Conservation (phyloP, 2,888 invertebrate genomes). For the Acanthoscelides obtectus region DNA sequence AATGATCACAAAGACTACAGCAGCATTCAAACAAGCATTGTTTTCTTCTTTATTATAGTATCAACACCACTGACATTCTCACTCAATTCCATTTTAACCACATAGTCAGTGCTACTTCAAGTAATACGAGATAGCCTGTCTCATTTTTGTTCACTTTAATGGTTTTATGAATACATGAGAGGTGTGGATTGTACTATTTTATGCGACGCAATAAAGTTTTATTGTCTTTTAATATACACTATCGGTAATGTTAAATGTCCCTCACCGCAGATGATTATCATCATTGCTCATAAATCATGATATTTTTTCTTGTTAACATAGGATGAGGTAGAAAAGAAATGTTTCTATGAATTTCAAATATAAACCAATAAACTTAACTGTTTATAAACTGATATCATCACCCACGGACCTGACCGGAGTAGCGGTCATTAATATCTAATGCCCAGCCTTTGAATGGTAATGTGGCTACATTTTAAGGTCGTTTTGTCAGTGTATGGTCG, state of each 20-base stretch:
- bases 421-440: background rate
- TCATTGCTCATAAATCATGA: background rate
- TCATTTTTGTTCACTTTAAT: too few relatives aligned
- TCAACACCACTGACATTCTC: too few relatives aligned
- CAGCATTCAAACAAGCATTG: too few relatives aligned
- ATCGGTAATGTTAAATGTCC: background rate
- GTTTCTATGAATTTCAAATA: background rate
- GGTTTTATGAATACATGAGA: background rate
- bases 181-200: background rate
- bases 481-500: background rate
- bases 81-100: too few relatives aligned
- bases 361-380: background rate
- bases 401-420: background rate
- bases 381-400: background rate
- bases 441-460: background rate
- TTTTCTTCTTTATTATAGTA: too few relatives aligned
- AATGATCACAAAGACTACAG: too few relatives aligned
- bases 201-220: background rate
- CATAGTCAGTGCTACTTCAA: too few relatives aligned
- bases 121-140: too few relatives aligned
- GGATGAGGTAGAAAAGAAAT: background rate
- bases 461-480: background rate
- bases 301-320: background rate
- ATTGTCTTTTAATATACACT: background rate
- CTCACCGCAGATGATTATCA: background rate